Percentiles rank a stretch among this genome's conserved stretches.
These are phyloP conservation scores for Leucophenga maculata DNA, from an alignment of 2,888 invertebrate species.

Conservation along the genomic window DNA sequence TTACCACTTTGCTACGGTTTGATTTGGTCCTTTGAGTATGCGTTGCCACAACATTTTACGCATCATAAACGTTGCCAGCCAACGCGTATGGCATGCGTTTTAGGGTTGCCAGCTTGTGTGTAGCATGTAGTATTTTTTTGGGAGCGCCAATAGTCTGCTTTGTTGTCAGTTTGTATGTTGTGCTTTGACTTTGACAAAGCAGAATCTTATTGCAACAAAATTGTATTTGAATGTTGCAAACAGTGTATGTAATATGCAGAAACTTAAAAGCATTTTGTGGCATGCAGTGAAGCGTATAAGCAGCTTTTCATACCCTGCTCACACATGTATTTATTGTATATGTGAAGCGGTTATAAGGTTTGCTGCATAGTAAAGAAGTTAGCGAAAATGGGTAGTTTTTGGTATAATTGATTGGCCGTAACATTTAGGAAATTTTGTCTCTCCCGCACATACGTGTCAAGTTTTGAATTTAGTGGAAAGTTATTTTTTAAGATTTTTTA, in stretches of 20 bases:
- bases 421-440: too few species aligned
- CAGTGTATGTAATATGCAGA: neutral
- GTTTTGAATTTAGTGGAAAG: too few species aligned
- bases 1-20: neutral
- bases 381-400: too few species aligned
- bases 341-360: too few species aligned
- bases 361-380: too few species aligned
- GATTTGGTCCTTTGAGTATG: neutral
- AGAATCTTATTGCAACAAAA: conserved; percentile 1
- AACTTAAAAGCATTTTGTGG: conserved; percentile 22
- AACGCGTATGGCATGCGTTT: conserved; percentile 40
- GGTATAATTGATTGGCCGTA: too few species aligned
- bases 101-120: conserved; percentile 5
- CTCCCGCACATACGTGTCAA: too few species aligned
- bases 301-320: neutral
- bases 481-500: too few species aligned
- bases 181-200: neutral
- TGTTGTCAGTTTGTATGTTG: neutral
- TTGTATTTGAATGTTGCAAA: neutral
- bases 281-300: conserved; percentile 51
- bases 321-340: neutral
- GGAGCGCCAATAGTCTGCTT: neutral
- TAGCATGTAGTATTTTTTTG: too few species aligned
- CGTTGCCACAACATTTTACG: conserved; percentile 55
- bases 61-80: conserved; percentile 44